Base-by-base conservation (phyloP, 2,888 invertebrate species). In the Eupsilia transversa region DNA sequence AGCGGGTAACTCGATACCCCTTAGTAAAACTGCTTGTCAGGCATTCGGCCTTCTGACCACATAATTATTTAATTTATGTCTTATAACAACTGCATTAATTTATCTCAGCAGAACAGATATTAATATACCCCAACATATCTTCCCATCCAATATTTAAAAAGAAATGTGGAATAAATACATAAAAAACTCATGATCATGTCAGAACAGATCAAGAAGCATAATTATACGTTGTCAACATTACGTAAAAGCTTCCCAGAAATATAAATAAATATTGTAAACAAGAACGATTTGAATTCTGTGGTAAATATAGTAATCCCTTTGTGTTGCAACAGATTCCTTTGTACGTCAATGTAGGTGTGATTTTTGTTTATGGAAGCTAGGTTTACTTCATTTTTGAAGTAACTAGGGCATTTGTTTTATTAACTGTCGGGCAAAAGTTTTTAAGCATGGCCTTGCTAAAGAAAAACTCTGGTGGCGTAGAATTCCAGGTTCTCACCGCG, bases 221-320 rank as follows among this genome's bases (percentile, higher is more conserved):
- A 33, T 33, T 56, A 41, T 61, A 4, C 17, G 35, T 35, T 46
- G 57, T 78, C 63, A 78, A 46, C 5, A 33, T 80, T 69, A 12
- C 46, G 68, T 52, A 80, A 77, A 30, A 30, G 10, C 23, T 30
- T 43, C 5, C 35, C 67, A 77, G 27, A 72, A 68, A 65, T 72
- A 27, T 54, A 14, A 14, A 68, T 69, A 17, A 20, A 71, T 59
- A 54, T 54, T 38, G n/a, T 63, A 66, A 59, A 70, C 61, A 41
- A 20, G 20, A n/a, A 20, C n/a, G 35, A 54, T 46, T 59, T 59
- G 61, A 63, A 41, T 66, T 57, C 33, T 7, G 46, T 35, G 35
- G 43, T 72, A 56, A 72, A 72, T 64, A 54, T 57, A 76, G 43
- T 4, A 14, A 71, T 33, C 46, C 57, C 41, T 64, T 71, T 65